A percentile compares a stretch with the other conserved stretches of the same genome.
These are phyloP conservation scores for Nasonovia ribisnigri DNA, from an alignment of 2,888 invertebrate species.

Conservation along the genomic window DNA sequence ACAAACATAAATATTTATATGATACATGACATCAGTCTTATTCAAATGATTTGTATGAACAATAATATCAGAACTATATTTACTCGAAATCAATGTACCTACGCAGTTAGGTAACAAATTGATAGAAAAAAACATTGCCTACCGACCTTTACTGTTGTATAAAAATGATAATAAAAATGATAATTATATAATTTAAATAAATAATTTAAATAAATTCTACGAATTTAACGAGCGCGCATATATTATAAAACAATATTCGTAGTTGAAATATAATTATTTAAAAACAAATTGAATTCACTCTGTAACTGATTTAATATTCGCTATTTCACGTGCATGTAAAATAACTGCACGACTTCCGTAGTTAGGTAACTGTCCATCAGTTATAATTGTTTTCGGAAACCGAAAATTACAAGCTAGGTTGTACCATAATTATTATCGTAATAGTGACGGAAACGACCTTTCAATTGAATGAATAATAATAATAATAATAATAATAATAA, in stretches of 20 bases:
- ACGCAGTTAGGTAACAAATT: background rate
- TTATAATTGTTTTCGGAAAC: background rate
- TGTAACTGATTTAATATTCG: background rate
- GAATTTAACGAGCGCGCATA: background rate
- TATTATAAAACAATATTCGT: background rate
- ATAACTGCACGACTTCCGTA: background rate
- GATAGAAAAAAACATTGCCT: background rate
- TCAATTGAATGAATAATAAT: background rate
- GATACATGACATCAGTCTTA: background rate
- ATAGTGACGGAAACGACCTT: background rate
- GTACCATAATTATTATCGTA: background rate
- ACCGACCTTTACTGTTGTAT: background rate
- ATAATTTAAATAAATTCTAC: background rate
- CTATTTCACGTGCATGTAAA: background rate
- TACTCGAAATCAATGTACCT: background rate
- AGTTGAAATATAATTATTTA: no score
- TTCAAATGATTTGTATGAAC: background rate
- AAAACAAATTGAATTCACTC: background rate
- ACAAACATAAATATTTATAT: background rate
- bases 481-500: no score
- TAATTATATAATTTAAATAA: background rate
- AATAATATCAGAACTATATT: background rate
- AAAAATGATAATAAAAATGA: background rate
- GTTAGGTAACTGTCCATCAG: background rate
- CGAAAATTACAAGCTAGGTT: background rate